Evolutionary conservation across 2,113 vertebrate species (phyloP), one percentile per base, ranked within the genome.

Genomic region (Ochotona curzoniae): DNA sequence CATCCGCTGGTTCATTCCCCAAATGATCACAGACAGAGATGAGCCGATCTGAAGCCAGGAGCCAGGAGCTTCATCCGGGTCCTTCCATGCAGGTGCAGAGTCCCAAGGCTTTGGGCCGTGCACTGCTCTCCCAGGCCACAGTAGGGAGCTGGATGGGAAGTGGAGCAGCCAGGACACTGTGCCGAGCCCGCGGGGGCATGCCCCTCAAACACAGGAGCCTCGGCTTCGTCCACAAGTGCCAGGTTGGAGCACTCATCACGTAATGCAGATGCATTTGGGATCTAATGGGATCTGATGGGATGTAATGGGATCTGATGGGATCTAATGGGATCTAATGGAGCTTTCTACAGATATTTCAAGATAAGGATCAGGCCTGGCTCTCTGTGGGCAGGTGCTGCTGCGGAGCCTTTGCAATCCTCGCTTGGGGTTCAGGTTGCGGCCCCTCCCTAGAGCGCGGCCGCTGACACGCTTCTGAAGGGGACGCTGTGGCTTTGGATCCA

Each of bases 311-410:
- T 92, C 89, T 90, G 85, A 94, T 78, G 94, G 95, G n/a, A n/a
- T n/a, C n/a, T n/a, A n/a, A n/a, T 90, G 85, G 82, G 95, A 88
- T 92, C 89, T 90, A 88, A 94, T 78, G 94, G 95, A 97, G 92
- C 84, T 92, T 94, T 94, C 92, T 82, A 51, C 49, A 70, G 70
- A 90, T 94, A 93, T 90, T 88, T 97, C 93, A 94, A 92, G 82
- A 74, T 73, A 74, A 93, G 0, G 64, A 70, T 32, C 64, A 78
- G 23, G 5, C 23, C 75, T 63, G 5, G 76, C 66, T 90, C 35
- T 2, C 23, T 82, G 44, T 13, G 73, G 74, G 49, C 95, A 93
- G 91, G 84, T 74, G 93, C 47, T 20, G 15, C 82, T 85, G 49
- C 30, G 9, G 83, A 78, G 74, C 32, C 57, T 64, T 57, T 51